phyloP scores from a whole-genome alignment of 2,888 invertebrate species.

The Phyto melanocephala region DNA sequence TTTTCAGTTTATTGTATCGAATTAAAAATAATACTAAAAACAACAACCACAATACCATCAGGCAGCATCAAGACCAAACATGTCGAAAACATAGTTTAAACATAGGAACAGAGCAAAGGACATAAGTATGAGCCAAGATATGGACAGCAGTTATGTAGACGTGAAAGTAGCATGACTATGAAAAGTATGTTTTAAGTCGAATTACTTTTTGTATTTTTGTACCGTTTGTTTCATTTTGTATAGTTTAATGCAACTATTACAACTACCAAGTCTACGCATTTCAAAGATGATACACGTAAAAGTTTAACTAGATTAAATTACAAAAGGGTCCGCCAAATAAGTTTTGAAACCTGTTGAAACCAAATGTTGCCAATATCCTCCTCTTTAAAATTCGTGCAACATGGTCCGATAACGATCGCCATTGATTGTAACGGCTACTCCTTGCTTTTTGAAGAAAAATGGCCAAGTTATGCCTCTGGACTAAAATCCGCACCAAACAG shows the following conservation, averaged over 20 bases:
- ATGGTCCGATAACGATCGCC: too few species aligned
- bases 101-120: background rate
- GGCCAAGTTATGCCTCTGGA: too few species aligned
- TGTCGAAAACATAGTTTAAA: conserved; percentile 14
- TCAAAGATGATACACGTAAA: too few species aligned
- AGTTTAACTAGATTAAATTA: too few species aligned
- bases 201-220: background rate
- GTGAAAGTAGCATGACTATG: background rate
- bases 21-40: conserved; percentile 14
- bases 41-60: background rate
- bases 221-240: background rate
- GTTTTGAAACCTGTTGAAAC: too few species aligned
- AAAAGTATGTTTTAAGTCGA: conserved; percentile 36
- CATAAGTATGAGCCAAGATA: background rate
- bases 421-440: too few species aligned
- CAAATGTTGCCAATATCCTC: too few species aligned
- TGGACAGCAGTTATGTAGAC: background rate
- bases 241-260: background rate
- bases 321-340: too few species aligned
- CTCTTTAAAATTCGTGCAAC: too few species aligned
- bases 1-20: conserved; percentile 34
- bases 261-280: too few species aligned
- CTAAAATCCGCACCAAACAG: too few species aligned
- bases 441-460: too few species aligned
- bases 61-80: conserved; percentile 13